Percentiles rank a stretch among this genome's conserved stretches.
Conservation (phyloP, 1,140 invertebrate species). For the Hesperophylax magnus region DNA sequence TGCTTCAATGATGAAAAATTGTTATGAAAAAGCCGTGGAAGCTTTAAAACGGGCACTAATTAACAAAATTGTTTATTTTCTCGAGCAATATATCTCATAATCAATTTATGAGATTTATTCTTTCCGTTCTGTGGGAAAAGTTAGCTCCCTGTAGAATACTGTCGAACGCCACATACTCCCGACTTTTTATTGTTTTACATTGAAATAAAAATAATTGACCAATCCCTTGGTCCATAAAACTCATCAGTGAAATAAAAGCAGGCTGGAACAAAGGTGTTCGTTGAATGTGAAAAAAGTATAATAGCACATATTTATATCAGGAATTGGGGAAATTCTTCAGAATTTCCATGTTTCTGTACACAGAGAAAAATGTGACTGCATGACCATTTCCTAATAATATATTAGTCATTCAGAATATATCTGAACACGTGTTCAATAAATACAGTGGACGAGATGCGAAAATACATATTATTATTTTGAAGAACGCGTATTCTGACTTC, state of each 20-base stretch:
- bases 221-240: slow-evolving; percentile 25
- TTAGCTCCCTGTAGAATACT: slow-evolving; percentile 5
- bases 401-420: too few relatives aligned
- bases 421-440: too few relatives aligned
- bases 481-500: too few relatives aligned
- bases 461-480: too few relatives aligned
- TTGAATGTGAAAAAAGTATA: not conserved
- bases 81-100: slow-evolving; percentile 56
- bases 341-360: too few relatives aligned
- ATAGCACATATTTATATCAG: too few relatives aligned
- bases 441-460: too few relatives aligned
- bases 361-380: too few relatives aligned
- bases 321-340: too few relatives aligned
- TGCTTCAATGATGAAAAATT: not conserved
- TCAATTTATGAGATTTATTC: slow-evolving; percentile 57
- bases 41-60: not conserved
- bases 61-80: slow-evolving; percentile 20
- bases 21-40: not conserved
- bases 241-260: not conserved
- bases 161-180: slow-evolving; percentile 26
- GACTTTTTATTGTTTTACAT: slow-evolving; percentile 57
- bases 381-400: too few relatives aligned
- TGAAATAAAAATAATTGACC: slow-evolving; percentile 53
- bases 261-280: not conserved
- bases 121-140: slow-evolving; percentile 21